These are phyloP conservation scores for Hydriomena furcata DNA, from an alignment of 2,888 invertebrate genomes.

Conservation along the genomic window DNA sequence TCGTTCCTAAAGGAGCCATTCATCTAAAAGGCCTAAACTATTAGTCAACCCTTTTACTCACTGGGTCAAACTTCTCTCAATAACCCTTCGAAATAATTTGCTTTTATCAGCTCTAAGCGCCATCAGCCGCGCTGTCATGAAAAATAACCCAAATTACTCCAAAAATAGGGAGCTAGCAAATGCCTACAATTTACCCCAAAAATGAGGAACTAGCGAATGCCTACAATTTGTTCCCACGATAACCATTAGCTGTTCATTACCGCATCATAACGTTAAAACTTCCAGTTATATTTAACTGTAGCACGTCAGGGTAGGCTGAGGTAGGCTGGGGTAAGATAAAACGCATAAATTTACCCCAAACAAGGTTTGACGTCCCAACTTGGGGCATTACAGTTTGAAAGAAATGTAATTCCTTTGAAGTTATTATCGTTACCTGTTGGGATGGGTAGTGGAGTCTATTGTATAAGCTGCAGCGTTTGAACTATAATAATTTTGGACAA, in stretches of 20 bases:
- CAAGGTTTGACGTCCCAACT: conserved; percentile 58
- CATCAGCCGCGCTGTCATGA: neutral
- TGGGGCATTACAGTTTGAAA: conserved; percentile 53
- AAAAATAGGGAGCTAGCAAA: conserved; percentile 10
- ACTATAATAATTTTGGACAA: too few relatives aligned
- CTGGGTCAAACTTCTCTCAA: neutral
- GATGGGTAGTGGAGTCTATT: conserved; percentile 11
- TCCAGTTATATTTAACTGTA: conserved; percentile 19
- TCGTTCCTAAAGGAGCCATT: too few relatives aligned
- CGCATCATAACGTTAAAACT: conserved; percentile 18
- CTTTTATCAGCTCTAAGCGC: neutral
- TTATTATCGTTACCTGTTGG: conserved; percentile 50
- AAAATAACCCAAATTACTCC: conserved; percentile 9
- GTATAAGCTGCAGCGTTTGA: conserved; percentile 5
- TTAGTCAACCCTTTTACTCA: neutral
- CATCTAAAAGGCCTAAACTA: too few relatives aligned
- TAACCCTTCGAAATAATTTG: neutral
- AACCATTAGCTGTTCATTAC: conserved; percentile 33
- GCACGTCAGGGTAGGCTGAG: conserved; percentile 28
- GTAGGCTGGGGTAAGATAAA: conserved; percentile 51
- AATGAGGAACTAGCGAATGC: conserved; percentile 14
- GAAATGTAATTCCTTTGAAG: conserved; percentile 47
- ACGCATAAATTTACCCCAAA: conserved; percentile 55
- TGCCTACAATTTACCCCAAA: conserved; percentile 8
- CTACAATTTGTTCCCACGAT: conserved; percentile 16